Evolutionary conservation across 2,113 vertebrate genomes (phyloP), one percentile per base, ranked within the genome.

Genomic region (Muscicapa adusta): DNA sequence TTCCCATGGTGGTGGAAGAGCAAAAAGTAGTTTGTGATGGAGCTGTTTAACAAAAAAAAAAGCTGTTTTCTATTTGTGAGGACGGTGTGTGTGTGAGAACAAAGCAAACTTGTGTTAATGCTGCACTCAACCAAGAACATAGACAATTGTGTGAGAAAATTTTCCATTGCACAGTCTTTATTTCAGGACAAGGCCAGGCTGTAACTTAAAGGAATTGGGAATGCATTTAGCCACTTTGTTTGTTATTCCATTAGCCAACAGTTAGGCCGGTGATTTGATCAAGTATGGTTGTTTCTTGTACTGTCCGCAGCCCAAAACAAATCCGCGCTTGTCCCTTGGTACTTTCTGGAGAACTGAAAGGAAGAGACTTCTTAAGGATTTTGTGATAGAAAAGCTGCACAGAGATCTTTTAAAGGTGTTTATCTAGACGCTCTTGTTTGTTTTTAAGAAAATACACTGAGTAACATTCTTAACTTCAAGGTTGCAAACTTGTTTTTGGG

Each of bases 331-430:
- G 96, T 96, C 88, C 91, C 91, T 96, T 93, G 94, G 95, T 96
- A 93, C 95, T 96, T 96, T 96, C 94, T 95, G 91, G 94, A 96
- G 96, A 96, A 91, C 92, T 96, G 96, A 95, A 96, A 96, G 91
- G 94, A 96, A 96, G 94, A 96, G 93, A 94, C 96, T 96, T 94
- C 92, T 94, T 95, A 95, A 96, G 92, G 95, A 93, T 95, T 94
- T 94, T 95, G 94, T 95, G 94, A 95, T 94, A 95, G 94, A 96
- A 92, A 95, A 95, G 95, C 94, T 96, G 94, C 91, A 94, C 95
- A 95, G 86, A 96, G 95, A 94, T 96, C 95, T 95, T 95, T 94
- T 95, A 93, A 96, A 97, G 95, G 91, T 94, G 91, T 95, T 91
- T 95, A 91, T 91, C 92, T 96, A 96, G 87, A 93, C 20, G 81